Conservation (phyloP, 2,113 vertebrate genomes). For the Dasyprocta punctata region DNA sequence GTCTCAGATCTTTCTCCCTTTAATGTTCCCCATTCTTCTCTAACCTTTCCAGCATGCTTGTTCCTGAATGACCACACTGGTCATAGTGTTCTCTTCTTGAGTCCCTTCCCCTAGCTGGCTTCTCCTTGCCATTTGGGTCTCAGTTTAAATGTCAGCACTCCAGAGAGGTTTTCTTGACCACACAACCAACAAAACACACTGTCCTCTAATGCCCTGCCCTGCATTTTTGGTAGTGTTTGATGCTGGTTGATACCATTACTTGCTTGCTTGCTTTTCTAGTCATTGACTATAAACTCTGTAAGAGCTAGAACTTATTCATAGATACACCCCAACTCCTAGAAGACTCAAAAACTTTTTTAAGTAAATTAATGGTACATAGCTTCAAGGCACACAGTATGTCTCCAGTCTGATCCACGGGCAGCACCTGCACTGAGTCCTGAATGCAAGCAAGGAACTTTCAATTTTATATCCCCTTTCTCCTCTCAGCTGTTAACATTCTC, state of each 20-base stretch:
- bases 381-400: not conserved
- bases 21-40: not conserved
- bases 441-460: not conserved
- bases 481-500: not conserved
- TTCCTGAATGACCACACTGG: not conserved
- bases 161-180: not conserved
- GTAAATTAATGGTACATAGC: not conserved
- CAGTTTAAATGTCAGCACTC: not conserved
- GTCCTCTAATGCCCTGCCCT: not conserved
- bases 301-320: not conserved
- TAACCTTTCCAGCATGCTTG: not conserved
- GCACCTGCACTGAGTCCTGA: not conserved
- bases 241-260: not conserved
- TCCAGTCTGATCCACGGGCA: not conserved
- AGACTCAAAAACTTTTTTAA: not conserved
- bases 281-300: not conserved
- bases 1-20: not conserved
- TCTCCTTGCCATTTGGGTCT: not conserved
- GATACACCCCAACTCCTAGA: not conserved
- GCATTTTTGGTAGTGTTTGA: not conserved
- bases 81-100: not conserved
- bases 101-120: not conserved
- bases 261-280: not conserved
- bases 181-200: not conserved
- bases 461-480: not conserved